Percentiles rank a stretch among this genome's conserved stretches.
These are phyloP conservation scores for Cisticola juncidis DNA, from an alignment of 2,113 vertebrate species.

Conservation along the genomic window DNA sequence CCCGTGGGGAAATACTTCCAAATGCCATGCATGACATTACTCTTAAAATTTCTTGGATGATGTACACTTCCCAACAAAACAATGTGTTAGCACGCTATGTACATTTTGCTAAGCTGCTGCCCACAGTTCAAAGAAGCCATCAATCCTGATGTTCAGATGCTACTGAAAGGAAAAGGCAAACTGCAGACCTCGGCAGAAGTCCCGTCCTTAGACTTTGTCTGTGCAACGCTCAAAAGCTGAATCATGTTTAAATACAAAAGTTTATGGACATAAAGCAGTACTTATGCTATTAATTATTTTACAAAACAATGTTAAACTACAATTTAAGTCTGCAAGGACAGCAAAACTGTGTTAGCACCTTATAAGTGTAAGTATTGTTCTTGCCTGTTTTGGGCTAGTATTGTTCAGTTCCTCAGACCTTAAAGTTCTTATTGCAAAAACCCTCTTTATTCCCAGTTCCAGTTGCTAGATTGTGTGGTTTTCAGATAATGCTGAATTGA, in stretches of 20 bases:
- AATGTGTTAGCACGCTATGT: neutral
- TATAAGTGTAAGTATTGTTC: neutral
- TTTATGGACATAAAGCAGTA: neutral
- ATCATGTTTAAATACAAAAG: neutral
- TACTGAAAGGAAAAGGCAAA: neutral
- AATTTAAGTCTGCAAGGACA: neutral
- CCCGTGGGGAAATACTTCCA: neutral
- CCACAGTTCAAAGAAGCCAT: neutral
- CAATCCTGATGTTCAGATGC: neutral
- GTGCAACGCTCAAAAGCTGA: neutral
- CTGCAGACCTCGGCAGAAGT: neutral
- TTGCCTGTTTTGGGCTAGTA: neutral
- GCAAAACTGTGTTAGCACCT: neutral
- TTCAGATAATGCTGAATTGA: constrained; percentile 32
- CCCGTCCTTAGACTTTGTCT: neutral
- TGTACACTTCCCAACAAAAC: neutral
- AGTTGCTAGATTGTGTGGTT: neutral
- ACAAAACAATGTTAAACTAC: neutral
- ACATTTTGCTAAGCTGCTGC: neutral
- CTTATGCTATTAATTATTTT: neutral
- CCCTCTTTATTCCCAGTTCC: constrained; percentile 23
- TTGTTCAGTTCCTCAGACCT: neutral
- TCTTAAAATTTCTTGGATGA: neutral
- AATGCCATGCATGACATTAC: neutral
- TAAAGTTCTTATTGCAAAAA: constrained; percentile 33